Evolutionary conservation across 2,113 vertebrate species (phyloP).

Genomic region (Phycodurus eques): DNA sequence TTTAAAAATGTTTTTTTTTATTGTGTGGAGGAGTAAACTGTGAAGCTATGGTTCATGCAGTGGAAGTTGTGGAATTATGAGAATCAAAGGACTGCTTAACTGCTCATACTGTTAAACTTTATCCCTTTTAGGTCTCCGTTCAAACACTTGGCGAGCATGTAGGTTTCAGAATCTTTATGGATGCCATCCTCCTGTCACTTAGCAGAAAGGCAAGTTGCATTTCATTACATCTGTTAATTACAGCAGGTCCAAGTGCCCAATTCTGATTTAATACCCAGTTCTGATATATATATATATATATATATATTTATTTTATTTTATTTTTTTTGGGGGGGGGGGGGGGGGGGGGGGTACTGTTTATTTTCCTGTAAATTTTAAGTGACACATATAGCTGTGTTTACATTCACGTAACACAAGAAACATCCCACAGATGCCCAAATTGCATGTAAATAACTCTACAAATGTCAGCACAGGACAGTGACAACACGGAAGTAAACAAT

Average conservation of each 20-base stretch:
- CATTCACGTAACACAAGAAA: no score
- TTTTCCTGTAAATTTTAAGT: no score
- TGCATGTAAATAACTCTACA: no score
- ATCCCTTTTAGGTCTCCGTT: conserved; percentile 81
- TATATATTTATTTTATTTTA: no score
- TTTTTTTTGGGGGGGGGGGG: no score
- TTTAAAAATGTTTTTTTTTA: neutral
- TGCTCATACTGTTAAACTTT: neutral
- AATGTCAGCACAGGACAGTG: no score
- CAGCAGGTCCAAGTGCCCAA: neutral
- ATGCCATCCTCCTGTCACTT: conserved; percentile 91
- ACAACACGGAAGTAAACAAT: no score
- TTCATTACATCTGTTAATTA: neutral
- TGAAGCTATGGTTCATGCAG: neutral
- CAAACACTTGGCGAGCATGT: conserved; percentile 93
- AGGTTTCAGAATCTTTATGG: conserved; percentile 97
- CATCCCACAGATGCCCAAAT: no score
- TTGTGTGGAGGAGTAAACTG: neutral
- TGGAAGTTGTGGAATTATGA: neutral
- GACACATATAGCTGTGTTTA: no score
- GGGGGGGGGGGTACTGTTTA: no score
- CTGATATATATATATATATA: no score
- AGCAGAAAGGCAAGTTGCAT: conserved; percentile 83
- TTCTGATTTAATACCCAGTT: no score
- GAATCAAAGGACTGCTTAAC: neutral